phyloP scores from a whole-genome alignment of 2,797 vertebrate genomes.

The Anabacerthia variegaticeps region DNA sequence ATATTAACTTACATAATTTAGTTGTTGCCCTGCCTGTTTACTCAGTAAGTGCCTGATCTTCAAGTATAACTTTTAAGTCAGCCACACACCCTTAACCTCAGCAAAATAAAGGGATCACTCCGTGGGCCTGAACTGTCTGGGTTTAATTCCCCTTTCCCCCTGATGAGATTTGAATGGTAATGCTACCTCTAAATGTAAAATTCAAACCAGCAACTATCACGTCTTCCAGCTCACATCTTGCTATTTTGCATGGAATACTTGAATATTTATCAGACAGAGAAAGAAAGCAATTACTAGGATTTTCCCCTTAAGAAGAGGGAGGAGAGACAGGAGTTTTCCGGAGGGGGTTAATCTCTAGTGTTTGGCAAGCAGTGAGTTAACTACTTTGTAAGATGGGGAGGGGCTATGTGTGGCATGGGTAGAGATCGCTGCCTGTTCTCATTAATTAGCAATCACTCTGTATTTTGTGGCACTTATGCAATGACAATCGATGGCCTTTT shows the following conservation, averaged over 20 bases:
- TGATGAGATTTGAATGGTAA: background rate
- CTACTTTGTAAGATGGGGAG: background rate
- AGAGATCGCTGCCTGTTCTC: background rate
- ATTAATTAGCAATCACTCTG: background rate
- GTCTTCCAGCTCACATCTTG: background rate
- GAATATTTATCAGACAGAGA: background rate
- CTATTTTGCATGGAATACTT: background rate
- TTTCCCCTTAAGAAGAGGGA: background rate
- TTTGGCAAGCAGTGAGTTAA: background rate
- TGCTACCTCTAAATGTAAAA: background rate
- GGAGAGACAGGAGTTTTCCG: background rate
- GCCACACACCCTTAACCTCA: background rate
- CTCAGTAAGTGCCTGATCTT: background rate
- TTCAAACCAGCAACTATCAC: background rate
- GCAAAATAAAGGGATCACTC: background rate
- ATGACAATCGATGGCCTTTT: background rate
- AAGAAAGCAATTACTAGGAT: background rate
- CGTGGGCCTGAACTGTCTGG: background rate
- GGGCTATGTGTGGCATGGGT: background rate
- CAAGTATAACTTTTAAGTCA: background rate
- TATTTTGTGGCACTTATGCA: background rate
- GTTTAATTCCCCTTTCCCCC: background rate
- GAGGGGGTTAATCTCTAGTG: background rate
- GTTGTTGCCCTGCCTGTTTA: background rate
- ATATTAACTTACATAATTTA: background rate